These are phyloP conservation scores for Pherbina coryleti DNA, from an alignment of 2,888 invertebrate genomes.

Conservation along the genomic window DNA sequence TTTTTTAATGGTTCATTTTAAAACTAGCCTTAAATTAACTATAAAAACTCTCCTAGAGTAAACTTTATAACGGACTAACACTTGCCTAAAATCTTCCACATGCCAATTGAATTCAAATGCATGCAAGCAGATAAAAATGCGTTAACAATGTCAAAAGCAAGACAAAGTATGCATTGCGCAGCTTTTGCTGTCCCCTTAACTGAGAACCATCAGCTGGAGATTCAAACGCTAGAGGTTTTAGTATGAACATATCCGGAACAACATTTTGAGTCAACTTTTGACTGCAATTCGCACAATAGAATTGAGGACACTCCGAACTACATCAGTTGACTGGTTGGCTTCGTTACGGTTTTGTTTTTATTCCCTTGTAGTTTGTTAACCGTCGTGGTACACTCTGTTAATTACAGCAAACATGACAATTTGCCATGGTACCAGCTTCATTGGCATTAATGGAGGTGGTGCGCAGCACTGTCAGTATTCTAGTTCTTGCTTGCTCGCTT, in stretches of 20 bases:
- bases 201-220: neutral
- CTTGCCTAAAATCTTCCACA: no score
- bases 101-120: no score
- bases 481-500: constrained; percentile 26
- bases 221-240: neutral
- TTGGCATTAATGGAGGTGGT: neutral
- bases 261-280: neutral
- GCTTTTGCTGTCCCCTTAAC: neutral
- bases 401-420: constrained; percentile 43
- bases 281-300: constrained; percentile 15
- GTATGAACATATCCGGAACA: neutral
- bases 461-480: neutral
- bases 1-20: no score
- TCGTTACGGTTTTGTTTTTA: neutral
- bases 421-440: neutral
- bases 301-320: neutral
- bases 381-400: constrained; percentile 40
- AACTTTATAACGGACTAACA: no score
- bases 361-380: constrained; percentile 16
- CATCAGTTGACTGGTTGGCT: neutral
- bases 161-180: neutral
- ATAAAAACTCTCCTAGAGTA: no score
- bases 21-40: no score
- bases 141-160: neutral
- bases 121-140: neutral